These are phyloP conservation scores for Himantopus leucocephalus DNA, from an alignment of 2,113 vertebrate species.

Conservation along the genomic window DNA sequence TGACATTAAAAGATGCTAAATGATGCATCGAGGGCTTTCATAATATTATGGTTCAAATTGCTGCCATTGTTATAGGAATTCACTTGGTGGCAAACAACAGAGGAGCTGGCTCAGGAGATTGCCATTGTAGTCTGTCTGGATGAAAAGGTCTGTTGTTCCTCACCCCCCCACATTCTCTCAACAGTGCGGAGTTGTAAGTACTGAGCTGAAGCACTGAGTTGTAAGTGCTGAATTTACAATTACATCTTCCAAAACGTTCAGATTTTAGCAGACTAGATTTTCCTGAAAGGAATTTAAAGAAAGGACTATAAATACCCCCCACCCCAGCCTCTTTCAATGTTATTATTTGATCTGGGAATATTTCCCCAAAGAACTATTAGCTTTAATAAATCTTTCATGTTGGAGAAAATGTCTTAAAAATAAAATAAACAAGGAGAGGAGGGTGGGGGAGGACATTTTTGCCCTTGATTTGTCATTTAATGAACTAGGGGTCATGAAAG, in stretches of 20 bases:
- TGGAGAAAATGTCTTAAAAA: neutral
- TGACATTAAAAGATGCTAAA: neutral
- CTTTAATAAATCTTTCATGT: neutral
- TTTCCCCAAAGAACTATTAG: fast-evolving
- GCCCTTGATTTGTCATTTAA: neutral
- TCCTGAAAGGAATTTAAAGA: neutral
- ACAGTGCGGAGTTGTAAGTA: neutral
- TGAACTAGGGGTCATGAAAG: neutral
- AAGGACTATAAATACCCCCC: fast-evolving
- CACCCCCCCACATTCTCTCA: neutral
- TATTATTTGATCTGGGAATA: neutral
- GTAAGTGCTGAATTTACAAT: neutral
- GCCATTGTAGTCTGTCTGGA: neutral
- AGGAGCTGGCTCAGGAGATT: neutral
- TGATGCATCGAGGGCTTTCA: neutral
- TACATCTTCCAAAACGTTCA: neutral
- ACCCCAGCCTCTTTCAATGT: neutral
- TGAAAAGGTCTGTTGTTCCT: neutral
- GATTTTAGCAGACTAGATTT: neutral
- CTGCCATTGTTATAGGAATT: neutral
- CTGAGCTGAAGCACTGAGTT: neutral
- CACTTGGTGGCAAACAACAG: neutral
- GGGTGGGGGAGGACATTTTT: neutral
- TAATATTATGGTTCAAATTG: neutral
- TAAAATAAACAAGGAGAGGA: neutral